These are phyloP conservation scores for Pantherophis guttatus DNA, from an alignment of 2,113 vertebrate genomes.

Conservation along the genomic window DNA sequence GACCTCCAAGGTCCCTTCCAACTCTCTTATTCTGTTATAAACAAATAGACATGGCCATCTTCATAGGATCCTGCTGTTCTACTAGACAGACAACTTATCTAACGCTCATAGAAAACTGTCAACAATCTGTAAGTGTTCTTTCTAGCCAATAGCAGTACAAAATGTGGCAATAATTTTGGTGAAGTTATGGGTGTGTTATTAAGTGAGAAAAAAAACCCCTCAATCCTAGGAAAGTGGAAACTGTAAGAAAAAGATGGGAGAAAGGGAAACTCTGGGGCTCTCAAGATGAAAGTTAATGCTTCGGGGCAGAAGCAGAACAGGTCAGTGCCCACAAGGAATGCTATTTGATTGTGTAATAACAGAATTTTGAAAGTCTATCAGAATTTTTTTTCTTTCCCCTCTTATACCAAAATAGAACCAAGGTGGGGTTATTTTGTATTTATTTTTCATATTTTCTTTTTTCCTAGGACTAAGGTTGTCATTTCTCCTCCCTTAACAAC, in stretches of 20 bases:
- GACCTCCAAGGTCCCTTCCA: too few species aligned
- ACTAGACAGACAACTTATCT: neutral
- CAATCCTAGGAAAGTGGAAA: neutral
- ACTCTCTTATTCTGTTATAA: neutral
- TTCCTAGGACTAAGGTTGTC: neutral
- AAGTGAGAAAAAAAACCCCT: neutral
- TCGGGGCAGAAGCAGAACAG: neutral
- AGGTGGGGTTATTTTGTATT: neutral
- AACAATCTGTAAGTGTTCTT: neutral
- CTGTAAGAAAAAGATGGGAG: neutral
- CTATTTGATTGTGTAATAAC: neutral
- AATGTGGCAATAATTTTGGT: neutral
- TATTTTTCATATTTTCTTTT: neutral
- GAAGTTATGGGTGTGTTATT: neutral
- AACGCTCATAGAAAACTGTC: neutral
- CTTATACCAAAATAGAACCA: neutral
- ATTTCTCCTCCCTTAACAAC: neutral
- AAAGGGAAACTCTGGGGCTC: neutral
- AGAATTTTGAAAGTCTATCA: neutral
- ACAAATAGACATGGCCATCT: neutral
- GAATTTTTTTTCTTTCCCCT: neutral
- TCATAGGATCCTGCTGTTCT: neutral
- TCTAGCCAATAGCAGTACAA: neutral
- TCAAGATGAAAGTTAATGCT: neutral
- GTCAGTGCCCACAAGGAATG: neutral